Evolutionary conservation across 1,140 invertebrate species (phyloP).

Genomic region (Drosophila equinoxialis): DNA sequence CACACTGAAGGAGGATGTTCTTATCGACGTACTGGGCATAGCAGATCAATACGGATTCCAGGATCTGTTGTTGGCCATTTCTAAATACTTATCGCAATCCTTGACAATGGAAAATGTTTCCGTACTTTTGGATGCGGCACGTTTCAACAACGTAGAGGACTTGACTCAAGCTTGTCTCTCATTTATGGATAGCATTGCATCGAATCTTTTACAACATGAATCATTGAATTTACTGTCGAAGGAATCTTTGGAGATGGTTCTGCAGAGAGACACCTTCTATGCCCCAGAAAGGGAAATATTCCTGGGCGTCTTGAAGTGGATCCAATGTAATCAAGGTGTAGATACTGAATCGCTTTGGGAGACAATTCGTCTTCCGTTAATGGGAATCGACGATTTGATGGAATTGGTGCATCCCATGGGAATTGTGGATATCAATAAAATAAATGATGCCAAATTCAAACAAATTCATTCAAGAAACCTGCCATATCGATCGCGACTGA

Average conservation of each 20-base stretch:
- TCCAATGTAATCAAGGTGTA: constrained; percentile 88
- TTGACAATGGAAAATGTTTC: constrained; percentile 95
- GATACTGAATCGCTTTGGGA: constrained; percentile 84
- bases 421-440: constrained; percentile 88
- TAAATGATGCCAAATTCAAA: constrained; percentile 95
- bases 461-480: constrained; percentile 90
- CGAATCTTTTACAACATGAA: constrained; percentile 92
- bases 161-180: constrained; percentile 87
- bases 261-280: constrained; percentile 97
- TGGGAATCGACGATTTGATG: constrained; percentile 55
- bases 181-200: constrained; percentile 95
- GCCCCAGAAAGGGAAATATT: constrained; percentile 98
- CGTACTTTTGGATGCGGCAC: constrained; percentile 95
- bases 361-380: no score
- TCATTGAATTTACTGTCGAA: constrained; percentile 93
- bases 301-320: constrained; percentile 93
- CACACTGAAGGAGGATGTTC: constrained; percentile 92
- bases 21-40: constrained; percentile 93
- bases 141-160: constrained; percentile 86
- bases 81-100: constrained; percentile 95
- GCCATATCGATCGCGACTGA: constrained; percentile 90
- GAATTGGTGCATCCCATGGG: constrained; percentile 45
- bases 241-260: constrained; percentile 91
- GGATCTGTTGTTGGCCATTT: constrained; percentile 95
- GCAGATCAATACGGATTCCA: constrained; percentile 98